Conservation (phyloP, 2,113 vertebrate species). For the Gavia stellata region DNA sequence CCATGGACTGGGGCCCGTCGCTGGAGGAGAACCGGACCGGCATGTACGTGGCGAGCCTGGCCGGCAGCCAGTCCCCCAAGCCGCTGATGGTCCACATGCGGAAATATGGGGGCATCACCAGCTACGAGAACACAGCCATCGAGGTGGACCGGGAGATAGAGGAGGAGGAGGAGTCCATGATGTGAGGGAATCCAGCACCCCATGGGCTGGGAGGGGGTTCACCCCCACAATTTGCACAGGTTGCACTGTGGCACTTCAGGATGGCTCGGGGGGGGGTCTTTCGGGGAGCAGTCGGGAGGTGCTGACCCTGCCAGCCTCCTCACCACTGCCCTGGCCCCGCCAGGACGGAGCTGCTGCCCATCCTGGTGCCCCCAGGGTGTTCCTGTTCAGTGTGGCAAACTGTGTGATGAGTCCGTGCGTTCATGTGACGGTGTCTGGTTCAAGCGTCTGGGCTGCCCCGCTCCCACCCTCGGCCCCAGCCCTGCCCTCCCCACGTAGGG, state of each 20-base stretch:
- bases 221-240: not conserved
- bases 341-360: not conserved
- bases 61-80: constrained; percentile 77
- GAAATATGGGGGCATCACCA: constrained; percentile 80
- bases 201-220: not conserved
- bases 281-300: not conserved
- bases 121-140: constrained; percentile 79
- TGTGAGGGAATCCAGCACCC: constrained; percentile 44
- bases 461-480: not conserved
- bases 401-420: not conserved
- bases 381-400: constrained; percentile 25
- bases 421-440: not conserved
- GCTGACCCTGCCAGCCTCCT: not conserved
- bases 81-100: constrained; percentile 82
- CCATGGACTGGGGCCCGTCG: constrained; percentile 78
- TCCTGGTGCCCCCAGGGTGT: not conserved
- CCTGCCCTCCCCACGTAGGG: not conserved
- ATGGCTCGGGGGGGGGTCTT: not conserved
- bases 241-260: constrained; percentile 28
- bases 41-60: constrained; percentile 73
- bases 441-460: not conserved
- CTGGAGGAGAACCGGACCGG: constrained; percentile 80
- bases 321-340: not conserved
- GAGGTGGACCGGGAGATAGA: constrained; percentile 79
- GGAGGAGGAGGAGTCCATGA: constrained; percentile 77